Evolutionary conservation across 2,888 invertebrate genomes (phyloP), one percentile per base, ranked within the genome.

Genomic region (Pinctada fucata): DNA sequence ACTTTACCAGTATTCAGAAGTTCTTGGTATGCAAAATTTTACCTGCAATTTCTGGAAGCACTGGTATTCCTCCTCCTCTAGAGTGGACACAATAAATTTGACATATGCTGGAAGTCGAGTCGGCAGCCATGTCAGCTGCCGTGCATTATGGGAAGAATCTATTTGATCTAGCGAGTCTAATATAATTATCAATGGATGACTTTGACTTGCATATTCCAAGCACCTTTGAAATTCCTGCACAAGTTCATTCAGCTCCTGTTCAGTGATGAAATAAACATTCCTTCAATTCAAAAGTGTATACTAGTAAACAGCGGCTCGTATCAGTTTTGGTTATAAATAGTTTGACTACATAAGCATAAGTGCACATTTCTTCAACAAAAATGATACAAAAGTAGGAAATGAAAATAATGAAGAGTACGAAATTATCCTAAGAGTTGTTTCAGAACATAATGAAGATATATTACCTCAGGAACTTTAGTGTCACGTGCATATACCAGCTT

Each of bases 121-220:
- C 50, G 88, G 86, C 31, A 90, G 75, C 90, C 90, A 90, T 13
- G 74, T 75, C 58, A 90, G 75, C 13, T 85, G 83, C 63, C 86
- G 76, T 0, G 87, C 90, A 65, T 88, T 87, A 74, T 87, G 84
- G 4, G 84, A 72, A 1, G 81, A 78, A 75, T 89, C 89, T 4
- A 90, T 76, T 79, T 90, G 90, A 70, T 90, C 90, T 4, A 90
- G 81, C 0, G 89, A 88, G 71, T 90, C 90, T 31, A 90, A 76
- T 3, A 90, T 67, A 8, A 90, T 51, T 0, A 90, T 77, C 6
- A 90, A 78, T 0, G 85, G 87, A n/a, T 70, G 76, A 0, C 77
- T 64, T 8, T 69, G 69, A 1, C 79, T 79, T 13, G 87, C 83
- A n/a, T 83, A 64, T 5, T 75, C 58, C 52, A 89, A 49, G 3